Base-by-base conservation (phyloP, 2,113 vertebrate species). In the Rhynchomys soricoides region DNA sequence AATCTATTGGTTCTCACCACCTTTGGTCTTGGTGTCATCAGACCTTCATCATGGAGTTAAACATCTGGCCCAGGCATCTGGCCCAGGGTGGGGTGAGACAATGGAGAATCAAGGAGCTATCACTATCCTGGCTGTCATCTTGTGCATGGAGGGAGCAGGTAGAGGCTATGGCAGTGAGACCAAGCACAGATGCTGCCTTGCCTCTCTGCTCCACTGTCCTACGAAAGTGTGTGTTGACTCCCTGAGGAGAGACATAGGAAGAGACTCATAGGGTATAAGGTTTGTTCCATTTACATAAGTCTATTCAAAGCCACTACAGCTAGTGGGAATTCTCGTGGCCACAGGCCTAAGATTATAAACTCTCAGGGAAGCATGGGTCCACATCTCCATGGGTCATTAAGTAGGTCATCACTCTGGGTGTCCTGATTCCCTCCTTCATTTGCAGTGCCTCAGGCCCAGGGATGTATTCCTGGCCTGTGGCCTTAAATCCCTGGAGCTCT, bases 61-160 rank as follows among this genome's bases (percentile, higher is more conserved):
- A n/a, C 85, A 8, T 7, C 29, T 66, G 12, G 11, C 64, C 64
- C 64, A 3, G 26, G 22, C 82, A 22, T 26, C 59, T 57, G 45
- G 59, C 2, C 21, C 68, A 50, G 24, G 78, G 55, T 19, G 19
- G 37, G 34, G 10, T 24, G 26, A 50, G 19, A 62, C 74, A 26
- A 2, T 22, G 5, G 77, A 79, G 62, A 52, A 31, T 26, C 15
- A n/a, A 16, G 78, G 34, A 19, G 13, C 29, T 10, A 9, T 22
- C 40, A 7, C 1, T 16, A 1, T 34, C 9, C 66, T 26, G 52
- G 70, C 16, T 74, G 10, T n/a, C 6, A 8, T 26, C 45, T 24
- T 21, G 0, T 0, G 31, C 16, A 0, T 1, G 6, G n/a, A 73
- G 48, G 13, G 34, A 55, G 40, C 45, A 15, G 40, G 13, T 8